Evolutionary conservation across 2,797 vertebrate genomes (phyloP).

Genomic region (Rhinichthys osculus): DNA sequence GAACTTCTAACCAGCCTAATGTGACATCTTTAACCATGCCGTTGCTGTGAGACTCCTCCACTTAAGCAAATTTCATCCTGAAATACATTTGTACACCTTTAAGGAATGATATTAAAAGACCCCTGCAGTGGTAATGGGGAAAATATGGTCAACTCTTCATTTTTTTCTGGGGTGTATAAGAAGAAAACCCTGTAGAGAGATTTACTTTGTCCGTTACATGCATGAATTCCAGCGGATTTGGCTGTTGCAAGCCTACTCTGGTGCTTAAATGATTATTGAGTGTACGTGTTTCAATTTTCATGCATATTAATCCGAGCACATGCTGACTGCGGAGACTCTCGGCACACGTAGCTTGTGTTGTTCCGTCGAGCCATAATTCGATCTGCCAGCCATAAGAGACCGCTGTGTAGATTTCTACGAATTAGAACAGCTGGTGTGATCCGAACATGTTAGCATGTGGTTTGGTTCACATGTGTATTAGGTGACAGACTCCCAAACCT

Average conservation of each 20-base stretch:
- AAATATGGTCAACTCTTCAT: constrained; percentile 28
- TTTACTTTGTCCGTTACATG: constrained; percentile 22
- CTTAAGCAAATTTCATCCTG: constrained; percentile 5
- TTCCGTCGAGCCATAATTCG: background rate
- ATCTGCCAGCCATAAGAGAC: constrained; percentile 47
- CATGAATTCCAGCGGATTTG: constrained; percentile 30
- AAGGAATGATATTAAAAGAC: constrained; percentile 27
- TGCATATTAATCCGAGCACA: constrained; percentile 26
- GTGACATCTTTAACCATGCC: constrained; percentile 12
- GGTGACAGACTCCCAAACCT: constrained; percentile 19
- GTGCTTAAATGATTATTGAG: constrained; percentile 45
- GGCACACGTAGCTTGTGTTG: background rate
- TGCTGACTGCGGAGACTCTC: background rate
- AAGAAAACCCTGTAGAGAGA: background rate
- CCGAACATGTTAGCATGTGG: constrained; percentile 32
- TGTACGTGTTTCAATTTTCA: constrained; percentile 42
- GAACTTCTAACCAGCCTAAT: constrained; percentile 27
- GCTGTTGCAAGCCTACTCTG: constrained; percentile 9
- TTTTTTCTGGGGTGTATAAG: constrained; percentile 9
- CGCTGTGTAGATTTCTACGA: background rate
- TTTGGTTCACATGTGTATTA: constrained; percentile 21
- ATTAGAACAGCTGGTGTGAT: constrained; percentile 34
- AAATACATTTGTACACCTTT: constrained; percentile 37
- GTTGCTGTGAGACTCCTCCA: background rate
- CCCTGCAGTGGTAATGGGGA: constrained; percentile 16